A percentile compares a stretch with the other conserved stretches of the same genome.
Evolutionary conservation across 1,140 invertebrate species (phyloP).

Genomic region (Drosophila arawakana): DNA sequence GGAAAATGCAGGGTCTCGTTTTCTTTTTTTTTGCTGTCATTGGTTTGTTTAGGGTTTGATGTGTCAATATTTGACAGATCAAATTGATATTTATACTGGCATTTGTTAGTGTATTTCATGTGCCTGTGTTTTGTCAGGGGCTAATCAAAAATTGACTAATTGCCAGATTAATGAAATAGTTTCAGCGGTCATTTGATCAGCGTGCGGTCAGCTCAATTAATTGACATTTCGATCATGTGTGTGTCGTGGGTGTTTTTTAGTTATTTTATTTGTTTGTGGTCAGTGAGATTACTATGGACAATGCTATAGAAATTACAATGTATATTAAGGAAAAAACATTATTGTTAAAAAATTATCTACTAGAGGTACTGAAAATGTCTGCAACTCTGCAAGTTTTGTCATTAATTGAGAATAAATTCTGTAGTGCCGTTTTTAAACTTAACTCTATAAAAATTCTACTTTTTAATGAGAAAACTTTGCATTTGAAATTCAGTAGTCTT

Average conservation of each 20-base stretch:
- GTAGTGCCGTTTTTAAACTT: too few relatives aligned
- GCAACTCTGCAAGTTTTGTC: too few relatives aligned
- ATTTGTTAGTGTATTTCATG: conserved; percentile 38
- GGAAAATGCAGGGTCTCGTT: conserved; percentile 21
- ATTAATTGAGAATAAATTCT: too few relatives aligned
- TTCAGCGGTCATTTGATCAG: conserved; percentile 32
- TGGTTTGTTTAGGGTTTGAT: conserved; percentile 83
- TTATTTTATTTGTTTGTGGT: too few relatives aligned
- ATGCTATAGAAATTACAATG: too few relatives aligned
- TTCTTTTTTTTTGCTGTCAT: conserved; percentile 53
- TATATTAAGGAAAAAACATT: too few relatives aligned
- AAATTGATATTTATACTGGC: conserved; percentile 82
- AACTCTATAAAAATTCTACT: too few relatives aligned
- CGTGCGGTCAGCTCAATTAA: conserved; percentile 32
- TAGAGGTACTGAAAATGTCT: too few relatives aligned
- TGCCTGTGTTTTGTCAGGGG: conserved; percentile 45
- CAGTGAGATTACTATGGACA: too few relatives aligned
- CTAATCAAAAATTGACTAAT: conserved; percentile 66
- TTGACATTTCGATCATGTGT: background rate
- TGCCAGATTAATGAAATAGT: conserved; percentile 64
- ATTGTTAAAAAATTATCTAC: too few relatives aligned
- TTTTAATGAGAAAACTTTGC: too few relatives aligned
- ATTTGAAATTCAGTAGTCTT: too few relatives aligned
- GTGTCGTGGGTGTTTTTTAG: background rate
- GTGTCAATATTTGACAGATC: conserved; percentile 83